These are phyloP conservation scores for Drosophila neutralis DNA, from an alignment of 2,888 invertebrate species.

Conservation along the genomic window DNA sequence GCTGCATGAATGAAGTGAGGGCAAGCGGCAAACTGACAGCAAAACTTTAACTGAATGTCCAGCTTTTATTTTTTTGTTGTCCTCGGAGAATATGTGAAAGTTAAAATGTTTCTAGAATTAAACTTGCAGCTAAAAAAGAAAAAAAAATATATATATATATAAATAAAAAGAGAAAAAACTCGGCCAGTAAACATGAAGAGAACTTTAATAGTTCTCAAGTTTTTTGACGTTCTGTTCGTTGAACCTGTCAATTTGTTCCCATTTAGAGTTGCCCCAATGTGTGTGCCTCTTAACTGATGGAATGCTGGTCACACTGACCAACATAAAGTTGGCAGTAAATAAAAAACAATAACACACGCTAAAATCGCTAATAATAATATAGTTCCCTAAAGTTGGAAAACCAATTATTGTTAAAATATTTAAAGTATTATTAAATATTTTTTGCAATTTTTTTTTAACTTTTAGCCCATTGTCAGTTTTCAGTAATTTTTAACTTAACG, in stretches of 20 bases:
- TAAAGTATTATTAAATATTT: neutral
- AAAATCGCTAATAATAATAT: neutral
- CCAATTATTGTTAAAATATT: neutral
- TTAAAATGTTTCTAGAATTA: conserved; percentile 81
- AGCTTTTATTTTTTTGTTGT: conserved; percentile 79
- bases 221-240: conserved; percentile 64
- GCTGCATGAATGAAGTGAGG: conserved; percentile 54
- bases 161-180: conserved; percentile 33
- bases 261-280: conserved; percentile 44
- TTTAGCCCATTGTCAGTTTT: neutral
- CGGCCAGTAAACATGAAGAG: conserved; percentile 41
- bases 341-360: neutral
- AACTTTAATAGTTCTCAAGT: conserved; percentile 77
- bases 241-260: conserved; percentile 70
- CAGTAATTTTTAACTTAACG: neutral
- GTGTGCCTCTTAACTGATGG: conserved; percentile 10
- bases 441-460: neutral
- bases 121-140: conserved; percentile 64
- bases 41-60: conserved; percentile 82
- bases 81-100: conserved; percentile 82
- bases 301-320: conserved; percentile 26
- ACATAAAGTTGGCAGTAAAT: neutral
- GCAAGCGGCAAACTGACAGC: conserved; percentile 57
- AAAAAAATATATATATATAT: neutral
- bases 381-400: neutral